Base-by-base conservation (phyloP, 2,113 vertebrate species). In the Chaetops frenatus region DNA sequence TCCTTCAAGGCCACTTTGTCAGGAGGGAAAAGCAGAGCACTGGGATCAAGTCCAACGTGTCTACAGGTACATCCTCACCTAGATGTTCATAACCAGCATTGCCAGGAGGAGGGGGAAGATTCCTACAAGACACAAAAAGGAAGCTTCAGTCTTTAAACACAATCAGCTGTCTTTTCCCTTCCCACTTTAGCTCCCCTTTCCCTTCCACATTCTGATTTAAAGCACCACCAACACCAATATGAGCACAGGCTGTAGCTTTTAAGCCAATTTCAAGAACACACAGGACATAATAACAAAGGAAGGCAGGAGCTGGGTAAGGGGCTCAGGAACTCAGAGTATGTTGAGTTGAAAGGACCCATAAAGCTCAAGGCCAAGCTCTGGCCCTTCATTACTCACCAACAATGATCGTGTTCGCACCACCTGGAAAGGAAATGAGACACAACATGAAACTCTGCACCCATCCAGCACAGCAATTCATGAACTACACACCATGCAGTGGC, bases 31-130 rank as follows among this genome's bases (percentile, higher is more conserved):
- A 71, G 35, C 56, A 79, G 48, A 87, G 74, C 76, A 5, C 54
- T 0, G 2, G 2, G 15, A 53, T 20, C 21, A 18, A 42, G 71
- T 74, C 80, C 50, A 36, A 20, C 5, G 7, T 0, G 3, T 47
- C 42, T 16, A 7, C 20, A 33, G 72, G 31, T 33, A 38, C 48
- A 38, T 65, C 47, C 47, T 31, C 3, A 24, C 9, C 51, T 95
- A 95, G n/a, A 92, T 1, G 20, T 27, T 42, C 60, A 47, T 69
- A 38, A 94, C 15, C 82, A 96, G 91, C 45, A 81, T 2, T 15
- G 86, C 88, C 86, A 96, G 81, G 64, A 96, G 73, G 23, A 95
- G 54, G 29, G 93, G 95, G 24, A 96, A 35, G 73, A 92, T 33
- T 73, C 95, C 95, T 96, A 20, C 54, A 61, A 38, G 40, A 69